Evolutionary conservation across 2,113 vertebrate species (phyloP), one percentile per base, ranked within the genome.

Genomic region (Ceyx margarethae): DNA sequence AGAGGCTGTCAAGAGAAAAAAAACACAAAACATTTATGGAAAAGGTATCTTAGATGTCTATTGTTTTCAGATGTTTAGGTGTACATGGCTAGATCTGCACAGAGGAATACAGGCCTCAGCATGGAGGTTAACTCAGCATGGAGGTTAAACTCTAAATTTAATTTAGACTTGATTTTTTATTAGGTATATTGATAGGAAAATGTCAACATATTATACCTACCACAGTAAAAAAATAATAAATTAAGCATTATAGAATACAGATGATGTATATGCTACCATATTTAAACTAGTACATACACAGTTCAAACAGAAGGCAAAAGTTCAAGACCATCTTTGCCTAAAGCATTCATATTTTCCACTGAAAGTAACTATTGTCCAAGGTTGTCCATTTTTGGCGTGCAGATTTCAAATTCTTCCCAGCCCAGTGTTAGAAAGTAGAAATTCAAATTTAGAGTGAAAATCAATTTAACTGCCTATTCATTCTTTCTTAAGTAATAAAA

Each of bases 221-320:
- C 11, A n/a, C 13, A 53, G 37, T 45, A 87, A 86, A 73, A 51
- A 1, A 56, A 69, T 79, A 60, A 40, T 45, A 82, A 60, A 78
- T 35, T 45, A 29, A 79, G n/a, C 17, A 60, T 22, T 85, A 53
- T 17, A 67, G 29, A 71, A 78, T 74, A 40, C 72, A 77, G 68
- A 40, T 15, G 37, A 13, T 43, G 18, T 46, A 11, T 78, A 78
- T 11, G 28, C 31, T 88, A 81, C 12, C 42, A 48, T 54, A 82
- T 74, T 51, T 50, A 91, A 85, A 48, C 31, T 40, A 78, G 51
- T 13, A 77, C 46, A 65, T 33, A 53, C 42, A 45, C 5, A 58
- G 57, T 71, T 91, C 61, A 95, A 85, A 88, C 13, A 88, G 58
- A 85, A 95, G 80, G 69, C 76, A 91, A 88, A 90, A 93, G 64